phyloP scores from a whole-genome alignment of 2,888 invertebrate species.

The Meandrusa payeni region DNA sequence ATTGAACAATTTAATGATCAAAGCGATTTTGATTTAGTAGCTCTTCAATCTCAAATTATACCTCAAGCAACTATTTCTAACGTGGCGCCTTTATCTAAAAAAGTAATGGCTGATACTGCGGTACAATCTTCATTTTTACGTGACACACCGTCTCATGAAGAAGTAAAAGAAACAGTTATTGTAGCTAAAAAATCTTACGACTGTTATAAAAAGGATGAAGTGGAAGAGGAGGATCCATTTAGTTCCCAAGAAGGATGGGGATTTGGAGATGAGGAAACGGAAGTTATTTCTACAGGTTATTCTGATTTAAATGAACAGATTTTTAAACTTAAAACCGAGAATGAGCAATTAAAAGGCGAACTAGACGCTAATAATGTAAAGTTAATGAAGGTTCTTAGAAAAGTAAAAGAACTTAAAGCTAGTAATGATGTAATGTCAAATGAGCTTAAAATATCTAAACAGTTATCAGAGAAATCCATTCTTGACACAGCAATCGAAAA shows the following conservation, averaged over 20 bases:
- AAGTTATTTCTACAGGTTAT: conserved; percentile 59
- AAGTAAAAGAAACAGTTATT: conserved; percentile 58
- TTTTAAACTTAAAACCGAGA: conserved; percentile 79
- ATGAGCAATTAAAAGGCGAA: conserved; percentile 81
- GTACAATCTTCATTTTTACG: conserved; percentile 32
- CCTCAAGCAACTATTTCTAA: conserved; percentile 37
- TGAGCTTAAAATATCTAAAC: conserved; percentile 76
- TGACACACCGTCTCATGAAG: conserved; percentile 27
- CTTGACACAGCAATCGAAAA: conserved; percentile 90
- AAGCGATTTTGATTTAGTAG: conserved; percentile 45
- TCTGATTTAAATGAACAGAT: conserved; percentile 81
- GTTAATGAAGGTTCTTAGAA: conserved; percentile 89
- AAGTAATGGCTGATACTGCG: conserved; percentile 42
- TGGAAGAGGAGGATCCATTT: conserved; percentile 55
- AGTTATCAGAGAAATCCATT: conserved; percentile 79
- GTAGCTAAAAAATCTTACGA: conserved; percentile 77
- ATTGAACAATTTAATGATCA: conserved; percentile 59
- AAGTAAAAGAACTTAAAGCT: conserved; percentile 90
- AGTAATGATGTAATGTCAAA: conserved; percentile 82
- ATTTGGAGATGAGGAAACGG: conserved; percentile 58
- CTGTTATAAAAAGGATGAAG: conserved; percentile 62
- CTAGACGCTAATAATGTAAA: conserved; percentile 85
- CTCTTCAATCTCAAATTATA: conserved; percentile 68
- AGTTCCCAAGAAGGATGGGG: conserved; percentile 73
- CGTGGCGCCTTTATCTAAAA: conserved; percentile 35